These are phyloP conservation scores for Notodonta ziczac DNA, from an alignment of 2,888 invertebrate species.

Conservation along the genomic window DNA sequence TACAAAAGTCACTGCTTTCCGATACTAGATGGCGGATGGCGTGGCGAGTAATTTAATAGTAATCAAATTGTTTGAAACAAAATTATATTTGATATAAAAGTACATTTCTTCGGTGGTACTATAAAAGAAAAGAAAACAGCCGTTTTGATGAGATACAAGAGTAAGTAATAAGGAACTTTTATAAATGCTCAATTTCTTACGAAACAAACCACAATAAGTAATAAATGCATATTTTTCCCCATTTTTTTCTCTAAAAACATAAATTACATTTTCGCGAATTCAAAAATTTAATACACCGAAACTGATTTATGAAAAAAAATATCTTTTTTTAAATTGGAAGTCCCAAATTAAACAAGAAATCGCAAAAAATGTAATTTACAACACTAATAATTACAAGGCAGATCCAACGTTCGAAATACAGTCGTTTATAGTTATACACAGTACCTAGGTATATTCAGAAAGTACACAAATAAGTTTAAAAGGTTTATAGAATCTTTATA, in stretches of 20 bases:
- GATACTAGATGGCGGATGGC: background rate
- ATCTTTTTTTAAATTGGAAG: background rate
- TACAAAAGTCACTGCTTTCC: background rate
- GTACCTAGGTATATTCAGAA: background rate
- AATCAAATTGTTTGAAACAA: background rate
- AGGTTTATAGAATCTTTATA: no score
- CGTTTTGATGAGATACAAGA: conserved; percentile 8
- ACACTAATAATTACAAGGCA: background rate
- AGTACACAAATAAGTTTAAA: background rate
- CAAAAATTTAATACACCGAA: background rate
- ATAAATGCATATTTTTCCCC: conserved; percentile 4
- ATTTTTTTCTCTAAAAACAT: background rate
- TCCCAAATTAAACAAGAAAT: background rate
- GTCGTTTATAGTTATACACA: background rate
- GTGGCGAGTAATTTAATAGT: background rate
- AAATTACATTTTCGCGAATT: conserved; percentile 1
- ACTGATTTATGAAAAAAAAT: background rate
- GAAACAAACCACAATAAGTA: background rate
- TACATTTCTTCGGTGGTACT: background rate
- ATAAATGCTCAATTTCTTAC: background rate
- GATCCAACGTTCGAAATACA: background rate
- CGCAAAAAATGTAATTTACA: background rate
- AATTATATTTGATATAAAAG: conserved; percentile 5
- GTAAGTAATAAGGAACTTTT: background rate
- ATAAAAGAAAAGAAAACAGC: conserved; percentile 4